Evolutionary conservation across 2,888 invertebrate species (phyloP).

Genomic region (Endotricha flammealis): DNA sequence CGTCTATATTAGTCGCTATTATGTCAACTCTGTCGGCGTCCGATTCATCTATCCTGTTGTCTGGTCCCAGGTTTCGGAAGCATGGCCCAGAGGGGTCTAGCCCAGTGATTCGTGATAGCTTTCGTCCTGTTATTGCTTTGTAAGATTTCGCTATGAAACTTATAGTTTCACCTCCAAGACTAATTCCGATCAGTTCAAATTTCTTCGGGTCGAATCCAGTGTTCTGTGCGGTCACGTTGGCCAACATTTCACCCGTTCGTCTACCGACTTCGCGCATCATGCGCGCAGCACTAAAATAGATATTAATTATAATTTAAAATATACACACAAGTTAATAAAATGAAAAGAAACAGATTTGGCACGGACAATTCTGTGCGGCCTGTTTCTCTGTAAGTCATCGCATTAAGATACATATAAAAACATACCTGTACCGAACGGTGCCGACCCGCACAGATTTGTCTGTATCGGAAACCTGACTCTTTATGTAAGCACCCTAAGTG

Average conservation of each 20-base stretch:
- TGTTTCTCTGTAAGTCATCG: too few relatives aligned
- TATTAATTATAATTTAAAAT: too few relatives aligned
- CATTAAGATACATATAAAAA: too few relatives aligned
- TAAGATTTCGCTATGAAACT: constrained; percentile 26
- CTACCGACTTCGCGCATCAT: constrained; percentile 22
- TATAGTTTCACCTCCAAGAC: constrained; percentile 26
- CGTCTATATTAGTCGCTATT: constrained; percentile 27
- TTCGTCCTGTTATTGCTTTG: constrained; percentile 22
- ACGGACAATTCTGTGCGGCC: too few relatives aligned
- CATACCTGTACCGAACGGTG: too few relatives aligned
- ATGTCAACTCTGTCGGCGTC: constrained; percentile 29
- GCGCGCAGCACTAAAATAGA: constrained; percentile 18
- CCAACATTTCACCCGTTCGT: constrained; percentile 25
- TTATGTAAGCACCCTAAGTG: too few relatives aligned
- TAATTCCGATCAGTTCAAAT: constrained; percentile 24
- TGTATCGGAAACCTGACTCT: too few relatives aligned
- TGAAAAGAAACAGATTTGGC: too few relatives aligned
- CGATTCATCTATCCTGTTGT: constrained; percentile 24
- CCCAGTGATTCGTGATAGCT: constrained; percentile 23
- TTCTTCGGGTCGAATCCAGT: constrained; percentile 24
- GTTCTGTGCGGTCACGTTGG: constrained; percentile 15
- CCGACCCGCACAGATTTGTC: too few relatives aligned
- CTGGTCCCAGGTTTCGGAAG: constrained; percentile 24
- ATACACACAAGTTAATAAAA: too few relatives aligned
- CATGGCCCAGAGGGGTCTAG: constrained; percentile 29